Evolutionary conservation across 2,888 invertebrate genomes (phyloP).

Genomic region (Pantelozetes paolii): DNA sequence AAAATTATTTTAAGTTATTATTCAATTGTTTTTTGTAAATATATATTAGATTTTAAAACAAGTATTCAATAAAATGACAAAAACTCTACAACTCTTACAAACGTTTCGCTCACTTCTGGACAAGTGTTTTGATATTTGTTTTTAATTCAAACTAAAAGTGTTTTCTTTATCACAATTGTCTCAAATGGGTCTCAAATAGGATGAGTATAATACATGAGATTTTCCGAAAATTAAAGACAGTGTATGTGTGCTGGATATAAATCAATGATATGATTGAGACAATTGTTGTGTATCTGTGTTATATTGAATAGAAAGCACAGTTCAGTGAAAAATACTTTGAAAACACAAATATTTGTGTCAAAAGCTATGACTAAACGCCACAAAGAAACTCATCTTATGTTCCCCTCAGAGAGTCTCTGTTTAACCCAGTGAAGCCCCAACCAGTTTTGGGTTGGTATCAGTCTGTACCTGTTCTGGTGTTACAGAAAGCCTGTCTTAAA

Average conservation of each 20-base stretch:
- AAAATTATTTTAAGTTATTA: not conserved
- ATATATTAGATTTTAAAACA: not conserved
- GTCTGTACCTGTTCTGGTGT: constrained; percentile 28
- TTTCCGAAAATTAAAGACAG: no score
- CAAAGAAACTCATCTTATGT: not conserved
- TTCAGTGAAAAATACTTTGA: no score
- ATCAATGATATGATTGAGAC: no score
- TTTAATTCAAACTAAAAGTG: no score
- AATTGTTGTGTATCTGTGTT: no score
- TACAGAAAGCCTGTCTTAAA: not conserved
- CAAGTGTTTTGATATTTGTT: no score
- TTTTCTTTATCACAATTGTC: no score
- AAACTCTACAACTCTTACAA: not conserved
- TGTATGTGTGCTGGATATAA: no score
- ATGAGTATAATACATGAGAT: no score
- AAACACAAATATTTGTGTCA: not conserved
- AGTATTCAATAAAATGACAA: not conserved
- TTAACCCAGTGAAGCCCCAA: not conserved
- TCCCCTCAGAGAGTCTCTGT: not conserved
- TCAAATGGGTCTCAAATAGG: no score
- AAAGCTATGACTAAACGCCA: not conserved
- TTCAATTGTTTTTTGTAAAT: constrained; percentile 8
- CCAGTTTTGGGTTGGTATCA: constrained; percentile 1
- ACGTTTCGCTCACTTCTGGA: no score
- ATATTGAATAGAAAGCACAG: no score